Percentiles rank a stretch among this genome's conserved stretches.
Evolutionary conservation across 2,888 invertebrate species (phyloP).

Genomic region (Cheilosia scutellata): DNA sequence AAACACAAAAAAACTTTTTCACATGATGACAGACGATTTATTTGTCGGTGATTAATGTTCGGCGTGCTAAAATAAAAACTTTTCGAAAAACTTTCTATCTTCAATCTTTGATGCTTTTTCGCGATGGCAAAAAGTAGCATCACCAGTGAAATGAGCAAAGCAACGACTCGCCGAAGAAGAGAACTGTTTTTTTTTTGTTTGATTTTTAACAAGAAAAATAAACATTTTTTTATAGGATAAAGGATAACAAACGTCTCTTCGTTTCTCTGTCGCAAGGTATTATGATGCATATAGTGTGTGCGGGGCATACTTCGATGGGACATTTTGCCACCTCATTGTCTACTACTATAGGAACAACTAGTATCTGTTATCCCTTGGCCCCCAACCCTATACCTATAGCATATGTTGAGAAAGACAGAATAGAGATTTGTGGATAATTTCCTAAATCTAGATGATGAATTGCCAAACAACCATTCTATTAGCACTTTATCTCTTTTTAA

Average conservation of each 20-base stretch:
- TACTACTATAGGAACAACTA: no score
- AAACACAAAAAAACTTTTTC: conserved; percentile 59
- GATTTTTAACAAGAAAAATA: conserved; percentile 39
- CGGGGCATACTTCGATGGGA: background rate
- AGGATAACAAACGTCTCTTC: conserved; percentile 24
- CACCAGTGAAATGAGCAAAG: conserved; percentile 18
- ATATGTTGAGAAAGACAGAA: conserved; percentile 28
- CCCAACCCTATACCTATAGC: background rate
- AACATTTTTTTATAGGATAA: conserved; percentile 49
- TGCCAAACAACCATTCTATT: conserved; percentile 72
- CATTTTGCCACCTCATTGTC: conserved; percentile 9
- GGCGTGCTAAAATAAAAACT: conserved; percentile 47
- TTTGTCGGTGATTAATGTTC: conserved; percentile 74
- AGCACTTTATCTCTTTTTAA: conserved; percentile 71
- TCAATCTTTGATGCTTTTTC: conserved; percentile 52
- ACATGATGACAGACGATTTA: conserved; percentile 75
- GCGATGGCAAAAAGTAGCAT: conserved; percentile 4
- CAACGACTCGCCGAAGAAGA: conserved; percentile 1
- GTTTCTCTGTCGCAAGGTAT: background rate
- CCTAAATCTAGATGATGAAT: conserved; percentile 72
- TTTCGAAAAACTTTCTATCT: conserved; percentile 34
- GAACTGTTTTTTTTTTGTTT: conserved; percentile 8
- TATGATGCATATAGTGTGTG: conserved; percentile 22
- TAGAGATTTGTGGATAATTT: conserved; percentile 72
- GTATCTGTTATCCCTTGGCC: background rate